Evolutionary conservation across 2,888 invertebrate species (phyloP).

Genomic region (Danaus chrysippus): DNA sequence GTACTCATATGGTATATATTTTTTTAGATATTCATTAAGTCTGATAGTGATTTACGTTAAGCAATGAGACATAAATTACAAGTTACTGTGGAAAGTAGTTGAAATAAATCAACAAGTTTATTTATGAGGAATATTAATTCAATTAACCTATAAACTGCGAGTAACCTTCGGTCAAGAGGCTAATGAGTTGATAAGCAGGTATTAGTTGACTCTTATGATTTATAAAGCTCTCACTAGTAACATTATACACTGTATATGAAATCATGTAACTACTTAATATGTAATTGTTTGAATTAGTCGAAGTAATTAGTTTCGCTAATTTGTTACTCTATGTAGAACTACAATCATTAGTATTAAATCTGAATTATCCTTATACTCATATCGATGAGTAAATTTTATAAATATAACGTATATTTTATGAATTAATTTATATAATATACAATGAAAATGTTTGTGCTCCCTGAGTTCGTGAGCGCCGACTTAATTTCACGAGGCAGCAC

Average conservation of each 20-base stretch:
- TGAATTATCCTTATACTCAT: too few species aligned
- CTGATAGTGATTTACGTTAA: neutral
- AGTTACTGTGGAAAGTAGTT: conserved; percentile 12
- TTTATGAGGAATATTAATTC: conserved; percentile 21
- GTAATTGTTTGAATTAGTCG: neutral
- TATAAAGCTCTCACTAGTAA: conserved; percentile 3
- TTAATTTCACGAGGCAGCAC: conserved; percentile 61
- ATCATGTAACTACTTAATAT: neutral
- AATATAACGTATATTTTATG: too few species aligned
- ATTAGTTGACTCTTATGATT: conserved; percentile 8
- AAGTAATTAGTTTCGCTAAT: neutral
- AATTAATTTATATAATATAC: neutral
- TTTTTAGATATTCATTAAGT: neutral
- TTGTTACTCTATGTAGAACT: too few species aligned
- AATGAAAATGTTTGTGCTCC: conserved; percentile 36
- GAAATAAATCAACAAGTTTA: conserved; percentile 13
- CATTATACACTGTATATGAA: neutral
- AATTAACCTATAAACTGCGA: conserved; percentile 10
- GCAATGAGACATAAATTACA: conserved; percentile 10
- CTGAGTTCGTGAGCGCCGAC: conserved; percentile 52
- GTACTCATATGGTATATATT: neutral
- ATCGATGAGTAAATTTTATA: too few species aligned
- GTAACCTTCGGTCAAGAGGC: conserved; percentile 4
- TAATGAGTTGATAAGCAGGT: conserved; percentile 9
- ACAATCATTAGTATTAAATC: too few species aligned